Evolutionary conservation across 2,797 vertebrate species (phyloP), one percentile per base, ranked within the genome.

Genomic region (Danio aesculapii): DNA sequence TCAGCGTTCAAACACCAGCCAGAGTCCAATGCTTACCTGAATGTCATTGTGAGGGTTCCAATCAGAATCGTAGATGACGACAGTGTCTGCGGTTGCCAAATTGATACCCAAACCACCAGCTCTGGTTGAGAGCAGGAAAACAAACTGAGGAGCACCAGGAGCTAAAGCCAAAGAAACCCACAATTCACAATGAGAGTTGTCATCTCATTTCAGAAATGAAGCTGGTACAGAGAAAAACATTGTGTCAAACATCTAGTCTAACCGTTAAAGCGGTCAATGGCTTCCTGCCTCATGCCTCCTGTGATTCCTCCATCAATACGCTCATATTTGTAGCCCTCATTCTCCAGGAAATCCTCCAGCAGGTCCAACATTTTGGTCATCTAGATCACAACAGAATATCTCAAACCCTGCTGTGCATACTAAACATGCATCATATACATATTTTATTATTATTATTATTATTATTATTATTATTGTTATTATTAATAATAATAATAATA

Each of bases 21-120:
- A 81, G 19, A 30, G 12, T 46, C 44, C 41, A 6, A 50, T 8
- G 11, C 3, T 1, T 19, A 97, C 97, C 96, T 99, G 98, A 86
- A 99, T 99, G 89, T 99, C 98, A 58, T 99, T 99, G 91, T 99
- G 98, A 14, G 98, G 98, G 86, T 99, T 99, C 98, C 98, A 99
- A 92, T 99, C 98, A 0, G 98, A 99, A 89, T 99, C 98, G 21
- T 99, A 99, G 86, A 99, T 99, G 85, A 99, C 92, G 85, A 99
- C 98, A 0, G 98, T 99, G 92, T 99, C 98, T 64, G 98, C 98
- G 6, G 98, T 99, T 83, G 98, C 98, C 91, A 99, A 90, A 89
- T 99, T 99, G 91, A 99, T 99, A 1, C 98, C 98, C 86, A 99
- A 92, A 85, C 98, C 98, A 44, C 98, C 98, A 67, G 98, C 98